Evolutionary conservation across 2,113 vertebrate species (phyloP).

Genomic region (Rhizomys pruinosus): DNA sequence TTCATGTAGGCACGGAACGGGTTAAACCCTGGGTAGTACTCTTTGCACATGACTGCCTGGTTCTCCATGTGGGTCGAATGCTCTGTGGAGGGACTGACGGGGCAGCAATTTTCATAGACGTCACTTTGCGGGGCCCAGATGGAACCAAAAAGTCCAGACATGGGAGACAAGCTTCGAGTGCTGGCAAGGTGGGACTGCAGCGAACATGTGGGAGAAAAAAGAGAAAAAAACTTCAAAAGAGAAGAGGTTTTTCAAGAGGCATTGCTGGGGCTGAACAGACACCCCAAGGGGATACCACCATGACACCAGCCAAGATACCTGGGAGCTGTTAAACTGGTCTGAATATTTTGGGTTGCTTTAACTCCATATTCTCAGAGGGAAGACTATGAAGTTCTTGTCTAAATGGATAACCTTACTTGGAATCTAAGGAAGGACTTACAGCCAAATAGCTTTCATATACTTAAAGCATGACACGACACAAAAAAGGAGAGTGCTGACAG

Average conservation of each 20-base stretch:
- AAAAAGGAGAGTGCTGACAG: accelerated
- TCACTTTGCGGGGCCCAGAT: constrained; percentile 98
- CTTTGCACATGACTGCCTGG: constrained; percentile 90
- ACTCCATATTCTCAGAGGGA: not conserved
- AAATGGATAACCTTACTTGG: not conserved
- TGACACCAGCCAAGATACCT: accelerated
- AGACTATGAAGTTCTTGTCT: not conserved
- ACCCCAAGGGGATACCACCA: too few relatives aligned
- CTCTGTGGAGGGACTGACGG: constrained; percentile 87
- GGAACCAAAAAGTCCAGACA: constrained; percentile 99
- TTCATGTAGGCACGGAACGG: constrained; percentile 98
- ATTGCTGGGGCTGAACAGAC: too few relatives aligned
- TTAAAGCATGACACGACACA: too few relatives aligned
- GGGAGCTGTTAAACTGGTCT: not conserved
- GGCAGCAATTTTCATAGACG: constrained; percentile 93
- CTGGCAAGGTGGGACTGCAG: constrained; percentile 96
- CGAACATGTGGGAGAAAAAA: not conserved
- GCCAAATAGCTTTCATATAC: not conserved
- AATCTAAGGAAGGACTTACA: not conserved
- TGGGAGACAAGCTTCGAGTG: constrained; percentile 97
- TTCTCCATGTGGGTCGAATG: constrained; percentile 91
- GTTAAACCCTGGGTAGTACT: constrained; percentile 95
- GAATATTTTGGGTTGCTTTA: not conserved
- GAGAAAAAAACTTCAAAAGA: not conserved
- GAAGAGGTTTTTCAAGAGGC: not conserved